Evolutionary conservation across 2,797 vertebrate genomes (phyloP), one percentile per base, ranked within the genome.

Genomic region (Pantherophis alleghaniensis): DNA sequence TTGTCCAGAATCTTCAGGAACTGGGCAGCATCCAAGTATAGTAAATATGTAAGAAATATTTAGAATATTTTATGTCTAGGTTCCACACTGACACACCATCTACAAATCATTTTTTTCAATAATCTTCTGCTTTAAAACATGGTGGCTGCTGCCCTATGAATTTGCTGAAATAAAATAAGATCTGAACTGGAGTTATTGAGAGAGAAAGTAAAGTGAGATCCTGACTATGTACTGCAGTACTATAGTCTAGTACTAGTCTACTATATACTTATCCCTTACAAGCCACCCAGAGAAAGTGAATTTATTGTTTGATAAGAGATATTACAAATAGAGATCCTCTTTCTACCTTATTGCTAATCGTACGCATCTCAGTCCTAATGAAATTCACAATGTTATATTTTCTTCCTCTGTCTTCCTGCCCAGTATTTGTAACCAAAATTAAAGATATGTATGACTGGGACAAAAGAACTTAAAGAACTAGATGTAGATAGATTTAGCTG

Each of bases 201-300:
- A 94, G 96, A 96, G 95, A 97, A 97, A 97, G 96, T 95, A 97
- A 96, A 96, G 96, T 98, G 98, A 98, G 98, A 98, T 98, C 97
- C 97, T 97, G 91, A 97, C 95, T 97, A 98, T 95, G 95, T 87
- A 96, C 98, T 97, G 98, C 97, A 97, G 42, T 42, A 42, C 3
- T 42, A 42, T 42, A 42, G 42, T 42, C 42, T 42, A 42, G 3
- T 42, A 42, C 42, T 42, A 42, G 42, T 42, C 42, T 42, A 3
- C 42, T 42, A 96, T 98, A 97, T 97, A 97, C 98, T 97, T 97
- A 95, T 97, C 97, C 97, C 97, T 98, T 98, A 97, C 98, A 98
- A 98, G 98, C 98, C 98, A 99, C 98, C 98, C 98, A 99, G 96
- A 97, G 97, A 98, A 98, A 93, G 94, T 60, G 95, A 93, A 97